phyloP scores from a whole-genome alignment of 1,140 invertebrate genomes.

The Rhopalosiphum maidis region DNA sequence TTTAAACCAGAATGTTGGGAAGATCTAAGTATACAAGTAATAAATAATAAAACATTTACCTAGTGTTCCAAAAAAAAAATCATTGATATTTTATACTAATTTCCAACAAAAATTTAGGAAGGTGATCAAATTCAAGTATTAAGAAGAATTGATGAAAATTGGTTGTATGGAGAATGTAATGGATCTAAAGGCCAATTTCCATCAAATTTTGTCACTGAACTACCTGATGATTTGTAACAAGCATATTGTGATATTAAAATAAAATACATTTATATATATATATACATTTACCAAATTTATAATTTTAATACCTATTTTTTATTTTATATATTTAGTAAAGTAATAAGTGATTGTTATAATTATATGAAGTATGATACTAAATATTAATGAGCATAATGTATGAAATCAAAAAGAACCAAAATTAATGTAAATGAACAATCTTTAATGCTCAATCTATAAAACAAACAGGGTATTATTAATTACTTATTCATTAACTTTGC shows the following conservation, averaged over 20 bases:
- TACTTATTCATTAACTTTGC: constrained; percentile 24
- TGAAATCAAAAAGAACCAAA: neutral
- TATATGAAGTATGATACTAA: neutral
- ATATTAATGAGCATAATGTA: neutral
- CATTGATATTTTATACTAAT: neutral
- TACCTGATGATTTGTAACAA: constrained; percentile 49
- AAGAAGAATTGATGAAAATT: constrained; percentile 77
- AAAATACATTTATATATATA: neutral
- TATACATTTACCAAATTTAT: constrained; percentile 35
- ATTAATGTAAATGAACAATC: constrained; percentile 29
- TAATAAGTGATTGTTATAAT: constrained; percentile 17
- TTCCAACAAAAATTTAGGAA: constrained; percentile 64
- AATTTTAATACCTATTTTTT: neutral
- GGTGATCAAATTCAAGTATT: constrained; percentile 76
- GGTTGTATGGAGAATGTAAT: constrained; percentile 78
- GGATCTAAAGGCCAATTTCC: constrained; percentile 80
- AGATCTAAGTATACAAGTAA: constrained; percentile 67
- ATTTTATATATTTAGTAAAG: constrained; percentile 11
- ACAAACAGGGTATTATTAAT: constrained; percentile 34
- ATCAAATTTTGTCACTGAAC: constrained; percentile 73
- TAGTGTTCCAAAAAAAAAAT: neutral
- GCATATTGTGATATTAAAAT: constrained; percentile 52
- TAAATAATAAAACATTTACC: neutral
- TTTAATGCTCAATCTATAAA: constrained; percentile 33
- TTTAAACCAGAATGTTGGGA: constrained; percentile 70